Conservation (phyloP, 2,888 invertebrate species). For the Tiliacea aurago region DNA sequence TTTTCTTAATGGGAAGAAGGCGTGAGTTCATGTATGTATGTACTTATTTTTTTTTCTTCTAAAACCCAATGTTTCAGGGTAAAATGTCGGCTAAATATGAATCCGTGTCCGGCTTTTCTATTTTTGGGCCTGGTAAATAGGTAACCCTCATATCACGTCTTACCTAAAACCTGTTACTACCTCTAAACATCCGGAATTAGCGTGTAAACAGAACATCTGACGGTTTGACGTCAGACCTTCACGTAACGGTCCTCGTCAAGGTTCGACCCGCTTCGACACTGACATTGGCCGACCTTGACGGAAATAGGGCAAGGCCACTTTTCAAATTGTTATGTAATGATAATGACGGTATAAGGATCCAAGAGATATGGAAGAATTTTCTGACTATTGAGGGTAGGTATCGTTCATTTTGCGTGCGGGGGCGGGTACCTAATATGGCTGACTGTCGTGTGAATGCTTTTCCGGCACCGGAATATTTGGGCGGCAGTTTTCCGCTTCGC, state of each 20-base stretch:
- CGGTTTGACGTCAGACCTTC: conserved; percentile 58
- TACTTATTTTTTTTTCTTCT: too few species aligned
- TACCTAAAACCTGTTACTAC: conserved; percentile 39
- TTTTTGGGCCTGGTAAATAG: too few species aligned
- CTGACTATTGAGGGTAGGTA: conserved; percentile 37
- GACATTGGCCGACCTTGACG: conserved; percentile 79
- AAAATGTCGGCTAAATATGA: too few species aligned
- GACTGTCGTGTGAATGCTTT: conserved; percentile 32
- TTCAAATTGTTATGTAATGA: conserved; percentile 66
- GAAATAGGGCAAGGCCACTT: conserved; percentile 77
- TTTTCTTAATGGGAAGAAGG: too few species aligned
- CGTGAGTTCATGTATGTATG: too few species aligned
- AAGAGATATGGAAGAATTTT: conserved; percentile 40
- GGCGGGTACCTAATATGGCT: conserved; percentile 14
- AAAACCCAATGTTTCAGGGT: too few species aligned
- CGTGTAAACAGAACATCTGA: conserved; percentile 57
- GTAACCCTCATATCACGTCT: conserved; percentile 3
- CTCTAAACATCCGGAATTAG: conserved; percentile 51
- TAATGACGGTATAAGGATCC: conserved; percentile 52
- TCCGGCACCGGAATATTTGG: conserved; percentile 11
- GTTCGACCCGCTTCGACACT: conserved; percentile 69
- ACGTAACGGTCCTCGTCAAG: conserved; percentile 61
- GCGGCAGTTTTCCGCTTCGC: neutral
- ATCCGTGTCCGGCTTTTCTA: too few species aligned
- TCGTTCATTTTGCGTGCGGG: conserved; percentile 21